phyloP scores from a whole-genome alignment of 2,888 invertebrate genomes.

The Melanostoma mellinum region DNA sequence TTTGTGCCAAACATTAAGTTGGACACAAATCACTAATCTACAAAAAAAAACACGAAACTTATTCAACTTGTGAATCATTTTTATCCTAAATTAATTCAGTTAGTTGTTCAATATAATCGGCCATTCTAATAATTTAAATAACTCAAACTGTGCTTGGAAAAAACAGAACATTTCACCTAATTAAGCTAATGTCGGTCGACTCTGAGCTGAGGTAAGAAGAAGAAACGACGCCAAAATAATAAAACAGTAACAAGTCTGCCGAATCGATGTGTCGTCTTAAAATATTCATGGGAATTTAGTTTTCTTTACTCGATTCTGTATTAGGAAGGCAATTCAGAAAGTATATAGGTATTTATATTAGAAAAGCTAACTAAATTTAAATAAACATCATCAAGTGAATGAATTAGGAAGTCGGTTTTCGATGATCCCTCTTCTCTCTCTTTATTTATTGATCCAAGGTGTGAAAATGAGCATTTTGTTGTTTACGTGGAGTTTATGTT shows the following conservation, averaged over 20 bases:
- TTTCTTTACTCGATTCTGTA: conserved; percentile 5
- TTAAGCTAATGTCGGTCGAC: conserved; percentile 57
- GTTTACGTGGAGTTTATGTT: conserved; percentile 64
- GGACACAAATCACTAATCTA: conserved; percentile 49
- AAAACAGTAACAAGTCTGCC: conserved; percentile 30
- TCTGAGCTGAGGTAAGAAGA: conserved; percentile 25
- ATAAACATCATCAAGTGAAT: conserved; percentile 60
- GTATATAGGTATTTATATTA: conserved; percentile 13
- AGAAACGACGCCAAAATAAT: conserved; percentile 24
- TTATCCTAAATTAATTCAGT: conserved; percentile 53
- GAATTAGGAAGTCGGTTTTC: conserved; percentile 12
- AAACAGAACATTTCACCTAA: conserved; percentile 49
- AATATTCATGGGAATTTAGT: conserved; percentile 61
- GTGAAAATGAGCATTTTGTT: conserved; percentile 61
- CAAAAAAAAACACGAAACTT: conserved; percentile 4
- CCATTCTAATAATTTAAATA: conserved; percentile 61
- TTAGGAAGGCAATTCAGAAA: conserved; percentile 7
- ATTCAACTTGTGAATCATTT: conserved; percentile 57
- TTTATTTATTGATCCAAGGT: conserved; percentile 36
- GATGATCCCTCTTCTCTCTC: not conserved
- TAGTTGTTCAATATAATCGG: conserved; percentile 54
- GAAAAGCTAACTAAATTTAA: conserved; percentile 35
- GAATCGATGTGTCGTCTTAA: conserved; percentile 45
- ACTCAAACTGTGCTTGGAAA: conserved; percentile 19
- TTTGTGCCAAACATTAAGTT: conserved; percentile 25